Evolutionary conservation across 2,797 vertebrate genomes (phyloP).

Genomic region (Arremon brunneinucha): DNA sequence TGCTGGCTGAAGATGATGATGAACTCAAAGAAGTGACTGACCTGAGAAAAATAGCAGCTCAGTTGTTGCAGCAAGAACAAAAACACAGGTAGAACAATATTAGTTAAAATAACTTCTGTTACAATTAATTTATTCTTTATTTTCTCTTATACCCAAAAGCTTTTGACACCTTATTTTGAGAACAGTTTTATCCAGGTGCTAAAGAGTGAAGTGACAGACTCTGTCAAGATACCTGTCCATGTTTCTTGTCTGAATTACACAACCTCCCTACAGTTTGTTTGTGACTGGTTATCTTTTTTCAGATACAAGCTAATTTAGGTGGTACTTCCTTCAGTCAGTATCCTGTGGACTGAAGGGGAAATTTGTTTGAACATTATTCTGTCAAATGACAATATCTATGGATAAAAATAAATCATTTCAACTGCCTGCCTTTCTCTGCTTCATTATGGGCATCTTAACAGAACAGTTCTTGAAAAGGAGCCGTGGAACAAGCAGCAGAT

Average conservation of each 20-base stretch:
- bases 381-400: background rate
- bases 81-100: slow-evolving; percentile 85
- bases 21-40: slow-evolving; percentile 94
- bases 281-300: background rate
- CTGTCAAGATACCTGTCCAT: background rate
- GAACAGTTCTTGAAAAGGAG: background rate
- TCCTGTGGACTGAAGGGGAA: background rate
- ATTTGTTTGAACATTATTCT: background rate
- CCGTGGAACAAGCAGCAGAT: background rate
- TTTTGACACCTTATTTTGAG: background rate
- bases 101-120: background rate
- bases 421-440: background rate
- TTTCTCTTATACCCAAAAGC: background rate
- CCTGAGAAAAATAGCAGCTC: slow-evolving; percentile 93
- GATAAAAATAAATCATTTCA: background rate
- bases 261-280: background rate
- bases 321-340: background rate
- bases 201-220: background rate
- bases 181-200: background rate
- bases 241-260: background rate
- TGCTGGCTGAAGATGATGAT: slow-evolving; percentile 88
- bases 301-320: background rate
- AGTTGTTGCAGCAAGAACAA: slow-evolving; percentile 94
- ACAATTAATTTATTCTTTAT: background rate
- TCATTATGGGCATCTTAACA: background rate